These are phyloP conservation scores for Hololepta plana DNA, from an alignment of 2,888 invertebrate species.

Conservation along the genomic window DNA sequence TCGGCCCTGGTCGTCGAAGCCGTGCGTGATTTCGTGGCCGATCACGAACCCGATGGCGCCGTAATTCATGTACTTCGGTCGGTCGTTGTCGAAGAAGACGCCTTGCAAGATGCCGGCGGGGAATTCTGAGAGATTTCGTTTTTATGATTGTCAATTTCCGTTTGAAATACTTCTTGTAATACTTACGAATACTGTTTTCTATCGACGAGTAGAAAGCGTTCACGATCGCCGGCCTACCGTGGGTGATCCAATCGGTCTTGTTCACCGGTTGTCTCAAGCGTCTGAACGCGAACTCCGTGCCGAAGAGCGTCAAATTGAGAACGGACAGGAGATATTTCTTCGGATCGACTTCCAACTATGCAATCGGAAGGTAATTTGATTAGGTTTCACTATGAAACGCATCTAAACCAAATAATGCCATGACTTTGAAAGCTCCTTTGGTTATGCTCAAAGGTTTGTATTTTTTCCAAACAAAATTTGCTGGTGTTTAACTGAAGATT, in stretches of 20 bases:
- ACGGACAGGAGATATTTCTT: slow-evolving; percentile 58
- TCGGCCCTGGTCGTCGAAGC: slow-evolving; percentile 78
- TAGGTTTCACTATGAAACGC: too few species aligned
- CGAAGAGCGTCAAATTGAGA: slow-evolving; percentile 59
- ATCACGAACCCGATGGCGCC: slow-evolving; percentile 84
- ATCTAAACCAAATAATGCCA: too few species aligned
- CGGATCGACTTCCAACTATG: slow-evolving; percentile 49
- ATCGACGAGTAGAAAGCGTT: slow-evolving; percentile 75
- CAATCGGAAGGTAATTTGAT: too few species aligned
- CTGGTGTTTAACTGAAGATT: too few species aligned
- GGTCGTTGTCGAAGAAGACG: slow-evolving; percentile 72
- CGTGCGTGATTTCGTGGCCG: slow-evolving; percentile 85
- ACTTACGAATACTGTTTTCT: slow-evolving; percentile 77
- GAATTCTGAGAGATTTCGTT: slow-evolving; percentile 44
- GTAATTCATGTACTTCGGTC: slow-evolving; percentile 84
- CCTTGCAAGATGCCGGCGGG: slow-evolving; percentile 89
- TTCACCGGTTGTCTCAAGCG: slow-evolving; percentile 62
- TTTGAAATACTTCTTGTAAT: slow-evolving; percentile 3
- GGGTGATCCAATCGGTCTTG: slow-evolving; percentile 73
- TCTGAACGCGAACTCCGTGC: slow-evolving; percentile 61
- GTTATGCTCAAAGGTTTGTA: too few species aligned
- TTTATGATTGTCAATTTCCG: neutral
- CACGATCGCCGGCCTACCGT: slow-evolving; percentile 68
- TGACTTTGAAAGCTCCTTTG: too few species aligned
- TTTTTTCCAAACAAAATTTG: too few species aligned